A percentile compares a stretch with the other conserved stretches of the same genome.
Conservation (phyloP, 2,888 invertebrate genomes). For the Encarsia formosa region DNA sequence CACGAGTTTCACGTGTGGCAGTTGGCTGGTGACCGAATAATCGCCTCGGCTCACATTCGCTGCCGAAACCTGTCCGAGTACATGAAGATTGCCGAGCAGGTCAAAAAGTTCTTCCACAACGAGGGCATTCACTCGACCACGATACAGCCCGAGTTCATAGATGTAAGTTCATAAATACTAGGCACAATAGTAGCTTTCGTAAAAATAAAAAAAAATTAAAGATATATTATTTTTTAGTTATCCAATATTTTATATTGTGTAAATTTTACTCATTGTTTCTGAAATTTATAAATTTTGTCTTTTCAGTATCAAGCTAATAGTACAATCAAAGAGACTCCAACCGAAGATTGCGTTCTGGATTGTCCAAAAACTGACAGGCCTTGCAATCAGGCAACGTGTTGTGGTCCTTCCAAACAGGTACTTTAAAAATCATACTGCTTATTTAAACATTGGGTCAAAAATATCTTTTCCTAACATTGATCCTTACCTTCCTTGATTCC, state of each 20-base stretch:
- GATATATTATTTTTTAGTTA: background rate
- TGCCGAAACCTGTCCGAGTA: conserved; percentile 93
- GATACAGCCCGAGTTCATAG: conserved; percentile 96
- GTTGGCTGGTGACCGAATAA: conserved; percentile 91
- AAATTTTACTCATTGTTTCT: too few relatives aligned
- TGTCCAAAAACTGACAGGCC: conserved; percentile 80
- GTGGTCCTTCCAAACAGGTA: conserved; percentile 78
- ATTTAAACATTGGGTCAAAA: background rate
- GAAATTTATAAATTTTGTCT: conserved; percentile 6
- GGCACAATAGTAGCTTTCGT: background rate
- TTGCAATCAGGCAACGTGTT: conserved; percentile 84
- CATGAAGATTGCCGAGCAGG: conserved; percentile 93
- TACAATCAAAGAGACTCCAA: conserved; percentile 49
- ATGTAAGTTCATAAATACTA: conserved; percentile 54
- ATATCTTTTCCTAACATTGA: background rate
- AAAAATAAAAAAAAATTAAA: background rate
- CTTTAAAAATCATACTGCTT: conserved; percentile 16
- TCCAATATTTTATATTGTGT: background rate
- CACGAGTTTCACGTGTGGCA: conserved; percentile 99
- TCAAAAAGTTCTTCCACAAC: conserved; percentile 96
- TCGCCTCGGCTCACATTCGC: conserved; percentile 94
- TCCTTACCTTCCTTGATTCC: background rate
- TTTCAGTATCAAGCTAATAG: conserved; percentile 52
- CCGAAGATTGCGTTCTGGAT: conserved; percentile 75
- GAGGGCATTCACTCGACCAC: conserved; percentile 98